These are phyloP conservation scores for Pocillopora damicornis DNA, from an alignment of 64 coral and sea anemone genomes.

Conservation along the genomic window DNA sequence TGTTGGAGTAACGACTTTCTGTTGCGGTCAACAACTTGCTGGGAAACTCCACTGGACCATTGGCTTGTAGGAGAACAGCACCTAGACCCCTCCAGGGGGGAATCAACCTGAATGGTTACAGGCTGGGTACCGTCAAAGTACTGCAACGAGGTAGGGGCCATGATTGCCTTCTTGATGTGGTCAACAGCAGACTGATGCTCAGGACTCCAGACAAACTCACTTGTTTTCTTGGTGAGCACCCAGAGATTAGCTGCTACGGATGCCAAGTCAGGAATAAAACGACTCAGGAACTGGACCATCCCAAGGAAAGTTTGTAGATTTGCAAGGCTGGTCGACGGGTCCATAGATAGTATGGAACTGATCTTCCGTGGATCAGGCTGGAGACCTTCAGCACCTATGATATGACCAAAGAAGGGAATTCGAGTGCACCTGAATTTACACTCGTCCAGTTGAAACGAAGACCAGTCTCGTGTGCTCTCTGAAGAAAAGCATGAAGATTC, in stretches of 20 bases:
- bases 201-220: slow-evolving; percentile 25
- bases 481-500: slow-evolving; percentile 24
- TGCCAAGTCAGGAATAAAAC: slow-evolving; percentile 48
- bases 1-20: slow-evolving; percentile 31
- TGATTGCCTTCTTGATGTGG: background rate
- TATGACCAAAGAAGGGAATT: slow-evolving; percentile 23
- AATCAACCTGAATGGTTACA: slow-evolving; percentile 31
- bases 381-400: slow-evolving; percentile 7
- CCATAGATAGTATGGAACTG: background rate
- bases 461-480: slow-evolving; percentile 36
- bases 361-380: slow-evolving; percentile 18
- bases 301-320: slow-evolving; percentile 45
- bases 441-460: slow-evolving; percentile 33
- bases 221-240: slow-evolving; percentile 40
- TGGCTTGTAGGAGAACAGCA: slow-evolving; percentile 38
- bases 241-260: slow-evolving; percentile 48
- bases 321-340: slow-evolving; percentile 27
- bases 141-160: background rate
- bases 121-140: slow-evolving; percentile 24
- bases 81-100: slow-evolving; percentile 22
- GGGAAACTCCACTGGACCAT: slow-evolving; percentile 25
- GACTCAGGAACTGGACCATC: slow-evolving; percentile 26
- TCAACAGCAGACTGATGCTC: slow-evolving; percentile 8
- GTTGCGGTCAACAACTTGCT: slow-evolving; percentile 38
- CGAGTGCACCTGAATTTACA: slow-evolving; percentile 34